A percentile compares a stretch with the other conserved stretches of the same genome.
phyloP scores from a whole-genome alignment of 2,888 invertebrate genomes.

The Apeira syringaria region DNA sequence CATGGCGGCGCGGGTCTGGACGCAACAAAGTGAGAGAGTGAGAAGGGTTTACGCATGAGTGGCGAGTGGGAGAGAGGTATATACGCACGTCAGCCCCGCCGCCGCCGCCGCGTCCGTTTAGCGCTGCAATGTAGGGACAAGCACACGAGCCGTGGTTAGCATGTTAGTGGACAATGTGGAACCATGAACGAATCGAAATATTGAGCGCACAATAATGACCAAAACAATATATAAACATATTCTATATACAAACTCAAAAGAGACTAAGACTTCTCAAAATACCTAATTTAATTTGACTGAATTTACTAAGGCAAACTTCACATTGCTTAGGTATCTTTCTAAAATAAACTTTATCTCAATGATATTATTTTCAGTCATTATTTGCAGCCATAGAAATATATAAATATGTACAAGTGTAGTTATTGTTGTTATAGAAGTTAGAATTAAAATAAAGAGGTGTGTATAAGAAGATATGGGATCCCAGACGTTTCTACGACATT shows the following conservation, averaged over 20 bases:
- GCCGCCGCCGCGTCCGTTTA: slow-evolving; percentile 77
- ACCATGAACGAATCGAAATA: slow-evolving; percentile 15
- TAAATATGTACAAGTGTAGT: slow-evolving; percentile 42
- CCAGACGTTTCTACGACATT: slow-evolving; percentile 21
- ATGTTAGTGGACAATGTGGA: slow-evolving; percentile 55
- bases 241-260: too few relatives aligned
- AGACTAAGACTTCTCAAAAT: too few relatives aligned
- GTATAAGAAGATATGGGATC: slow-evolving; percentile 42
- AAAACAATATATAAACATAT: too few relatives aligned
- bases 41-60: slow-evolving; percentile 37
- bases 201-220: not conserved
- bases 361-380: slow-evolving; percentile 12
- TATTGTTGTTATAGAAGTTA: slow-evolving; percentile 38
- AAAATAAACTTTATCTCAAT: too few relatives aligned
- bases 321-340: too few relatives aligned
- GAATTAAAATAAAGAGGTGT: slow-evolving; percentile 42
- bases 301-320: too few relatives aligned
- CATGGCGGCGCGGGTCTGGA: slow-evolving; percentile 70
- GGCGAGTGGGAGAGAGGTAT: slow-evolving; percentile 40
- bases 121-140: slow-evolving; percentile 82
- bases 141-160: slow-evolving; percentile 80
- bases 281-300: too few relatives aligned
- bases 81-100: slow-evolving; percentile 69
- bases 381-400: slow-evolving; percentile 21
- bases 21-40: slow-evolving; percentile 62